Percentiles rank a stretch among this genome's conserved stretches.
These are phyloP conservation scores for Sphecodes monilicornis DNA, from an alignment of 2,888 invertebrate species.

Conservation along the genomic window DNA sequence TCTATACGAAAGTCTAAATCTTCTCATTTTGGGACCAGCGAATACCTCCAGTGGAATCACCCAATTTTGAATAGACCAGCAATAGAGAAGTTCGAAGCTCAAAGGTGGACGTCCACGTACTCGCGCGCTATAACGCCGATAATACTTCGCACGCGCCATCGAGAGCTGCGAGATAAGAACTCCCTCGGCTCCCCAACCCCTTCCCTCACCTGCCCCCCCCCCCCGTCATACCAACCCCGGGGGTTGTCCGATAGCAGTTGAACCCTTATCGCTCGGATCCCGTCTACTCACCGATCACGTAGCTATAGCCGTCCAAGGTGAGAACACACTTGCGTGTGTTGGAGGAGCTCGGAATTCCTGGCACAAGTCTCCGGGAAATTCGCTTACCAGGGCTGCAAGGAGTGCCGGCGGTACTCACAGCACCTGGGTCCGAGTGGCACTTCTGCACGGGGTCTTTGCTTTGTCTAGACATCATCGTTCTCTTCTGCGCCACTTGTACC, in stretches of 20 bases:
- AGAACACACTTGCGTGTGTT: constrained; percentile 92
- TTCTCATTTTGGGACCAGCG: no score
- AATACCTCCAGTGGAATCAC: neutral
- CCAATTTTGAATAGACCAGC: neutral
- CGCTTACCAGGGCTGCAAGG: constrained; percentile 77
- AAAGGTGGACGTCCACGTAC: neutral
- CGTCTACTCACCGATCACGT: constrained; percentile 90
- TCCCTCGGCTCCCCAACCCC: neutral
- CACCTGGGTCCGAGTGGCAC: constrained; percentile 89
- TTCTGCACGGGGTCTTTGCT: constrained; percentile 89
- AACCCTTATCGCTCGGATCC: constrained; percentile 46
- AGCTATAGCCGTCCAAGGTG: constrained; percentile 94
- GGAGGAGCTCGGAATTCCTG: constrained; percentile 81
- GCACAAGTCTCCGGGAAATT: constrained; percentile 77
- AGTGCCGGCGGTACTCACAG: constrained; percentile 73
- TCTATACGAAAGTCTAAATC: no score
- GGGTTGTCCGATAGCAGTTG: constrained; percentile 30
- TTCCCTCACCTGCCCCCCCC: no score
- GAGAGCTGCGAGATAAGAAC: constrained; percentile 45
- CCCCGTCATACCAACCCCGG: no score
- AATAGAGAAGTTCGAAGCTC: neutral
- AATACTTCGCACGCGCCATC: constrained; percentile 26
- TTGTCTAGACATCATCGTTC: constrained; percentile 79
- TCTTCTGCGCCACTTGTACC: constrained; percentile 40
- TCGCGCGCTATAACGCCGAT: constrained; percentile 32